These are phyloP conservation scores for Diacarnus erythraeanus DNA, from an alignment of 37 sponge, comb jelly and placozoan genomes.

Conservation along the genomic window DNA sequence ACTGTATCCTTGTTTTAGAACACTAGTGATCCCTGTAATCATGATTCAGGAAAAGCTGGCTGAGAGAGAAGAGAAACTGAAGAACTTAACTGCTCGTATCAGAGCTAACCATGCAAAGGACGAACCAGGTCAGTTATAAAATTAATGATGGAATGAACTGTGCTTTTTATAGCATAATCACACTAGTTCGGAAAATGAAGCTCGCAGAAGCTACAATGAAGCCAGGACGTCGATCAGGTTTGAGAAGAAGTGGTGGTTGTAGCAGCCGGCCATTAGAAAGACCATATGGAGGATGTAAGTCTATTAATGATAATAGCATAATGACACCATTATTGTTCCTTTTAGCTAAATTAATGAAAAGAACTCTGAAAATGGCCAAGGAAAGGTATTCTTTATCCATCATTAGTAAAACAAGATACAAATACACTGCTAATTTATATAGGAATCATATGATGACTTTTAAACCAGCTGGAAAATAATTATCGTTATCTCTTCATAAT, in stretches of 20 bases:
- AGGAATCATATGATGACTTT: constrained; percentile 7
- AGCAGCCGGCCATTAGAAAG: not conserved
- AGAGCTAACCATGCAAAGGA: constrained; percentile 49
- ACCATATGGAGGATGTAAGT: not conserved
- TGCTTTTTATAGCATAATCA: not conserved
- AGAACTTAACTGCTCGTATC: constrained; percentile 41
- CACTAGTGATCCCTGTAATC: not conserved
- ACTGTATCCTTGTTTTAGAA: not conserved
- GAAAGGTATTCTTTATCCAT: constrained; percentile 40
- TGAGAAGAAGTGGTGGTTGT: not conserved
- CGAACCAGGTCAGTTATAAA: constrained; percentile 52
- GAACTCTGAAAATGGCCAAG: constrained; percentile 71
- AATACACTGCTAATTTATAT: not conserved
- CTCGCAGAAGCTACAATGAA: constrained; percentile 7
- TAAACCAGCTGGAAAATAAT: not conserved
- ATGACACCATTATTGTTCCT: not conserved
- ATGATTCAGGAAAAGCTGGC: constrained; percentile 34
- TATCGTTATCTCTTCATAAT: not conserved
- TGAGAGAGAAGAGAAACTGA: constrained; percentile 49
- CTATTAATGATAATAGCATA: not conserved
- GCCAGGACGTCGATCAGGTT: constrained; percentile 2
- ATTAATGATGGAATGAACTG: not conserved
- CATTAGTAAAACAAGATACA: not conserved
- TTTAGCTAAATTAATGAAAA: constrained; percentile 43
- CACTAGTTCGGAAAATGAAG: constrained; percentile 27